phyloP scores from a whole-genome alignment of 2,113 vertebrate species.

The Neofelis nebulosa region DNA sequence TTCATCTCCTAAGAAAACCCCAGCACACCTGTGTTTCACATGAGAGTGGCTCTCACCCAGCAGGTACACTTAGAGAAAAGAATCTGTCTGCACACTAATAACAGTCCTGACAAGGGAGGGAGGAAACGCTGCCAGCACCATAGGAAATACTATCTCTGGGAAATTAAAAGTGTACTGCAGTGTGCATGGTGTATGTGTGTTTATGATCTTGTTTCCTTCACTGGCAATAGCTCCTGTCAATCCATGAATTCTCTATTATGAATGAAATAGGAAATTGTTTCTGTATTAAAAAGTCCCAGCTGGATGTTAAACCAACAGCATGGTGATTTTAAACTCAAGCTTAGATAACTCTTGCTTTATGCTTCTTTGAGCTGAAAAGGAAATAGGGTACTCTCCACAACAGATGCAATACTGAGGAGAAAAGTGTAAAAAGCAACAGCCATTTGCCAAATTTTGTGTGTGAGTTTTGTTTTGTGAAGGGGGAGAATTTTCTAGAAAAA shows the following conservation, averaged over 20 bases:
- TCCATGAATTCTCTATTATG: not conserved
- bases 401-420: not conserved
- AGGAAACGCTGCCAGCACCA: not conserved
- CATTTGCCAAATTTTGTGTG: not conserved
- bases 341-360: not conserved
- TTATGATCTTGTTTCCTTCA: constrained; percentile 36
- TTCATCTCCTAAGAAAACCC: constrained; percentile 44
- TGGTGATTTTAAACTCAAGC: not conserved
- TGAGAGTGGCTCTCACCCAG: not conserved
- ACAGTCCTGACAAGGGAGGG: not conserved
- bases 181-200: not conserved
- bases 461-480: not conserved
- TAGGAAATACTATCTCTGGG: not conserved
- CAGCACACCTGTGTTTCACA: not conserved
- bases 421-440: not conserved
- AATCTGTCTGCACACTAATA: constrained; percentile 38
- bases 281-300: not conserved
- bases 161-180: constrained; percentile 31
- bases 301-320: constrained; percentile 20
- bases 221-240: constrained; percentile 29
- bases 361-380: not conserved
- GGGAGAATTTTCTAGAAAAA: not conserved
- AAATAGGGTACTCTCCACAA: not conserved
- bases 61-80: constrained; percentile 43
- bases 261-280: constrained; percentile 42